Conservation (phyloP, 2,888 invertebrate genomes). For the Amiota communis region DNA sequence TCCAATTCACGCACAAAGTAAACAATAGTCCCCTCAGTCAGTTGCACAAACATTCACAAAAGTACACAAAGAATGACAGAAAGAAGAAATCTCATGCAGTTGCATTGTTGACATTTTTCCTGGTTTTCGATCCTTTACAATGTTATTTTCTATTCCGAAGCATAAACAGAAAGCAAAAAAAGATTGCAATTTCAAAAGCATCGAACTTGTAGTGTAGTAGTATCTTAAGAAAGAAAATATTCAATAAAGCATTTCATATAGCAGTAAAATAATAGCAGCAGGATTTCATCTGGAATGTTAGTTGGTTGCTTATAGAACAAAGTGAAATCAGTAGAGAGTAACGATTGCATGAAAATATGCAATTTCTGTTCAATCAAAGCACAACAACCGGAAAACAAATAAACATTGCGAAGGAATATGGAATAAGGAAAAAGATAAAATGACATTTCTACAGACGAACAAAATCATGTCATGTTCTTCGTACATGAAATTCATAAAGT, state of each 20-base stretch:
- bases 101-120: constrained; percentile 5
- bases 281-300: too few species aligned
- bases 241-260: constrained; percentile 10
- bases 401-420: background rate
- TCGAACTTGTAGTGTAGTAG: too few species aligned
- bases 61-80: too few species aligned
- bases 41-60: too few species aligned
- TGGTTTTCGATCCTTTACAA: background rate
- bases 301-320: background rate
- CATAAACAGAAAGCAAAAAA: constrained; percentile 7
- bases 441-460: background rate
- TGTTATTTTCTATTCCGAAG: background rate
- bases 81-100: too few species aligned
- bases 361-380: constrained; percentile 22
- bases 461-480: background rate
- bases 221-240: background rate
- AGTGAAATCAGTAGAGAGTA: background rate
- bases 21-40: background rate
- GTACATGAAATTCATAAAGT: too few species aligned
- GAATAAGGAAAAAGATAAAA: too few species aligned
- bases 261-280: background rate
- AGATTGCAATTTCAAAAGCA: too few species aligned
- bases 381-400: constrained; percentile 15
- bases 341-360: constrained; percentile 10
- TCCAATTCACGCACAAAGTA: background rate